Evolutionary conservation across 2,888 invertebrate species (phyloP), one percentile per base, ranked within the genome.

Genomic region (Laothoe populi): DNA sequence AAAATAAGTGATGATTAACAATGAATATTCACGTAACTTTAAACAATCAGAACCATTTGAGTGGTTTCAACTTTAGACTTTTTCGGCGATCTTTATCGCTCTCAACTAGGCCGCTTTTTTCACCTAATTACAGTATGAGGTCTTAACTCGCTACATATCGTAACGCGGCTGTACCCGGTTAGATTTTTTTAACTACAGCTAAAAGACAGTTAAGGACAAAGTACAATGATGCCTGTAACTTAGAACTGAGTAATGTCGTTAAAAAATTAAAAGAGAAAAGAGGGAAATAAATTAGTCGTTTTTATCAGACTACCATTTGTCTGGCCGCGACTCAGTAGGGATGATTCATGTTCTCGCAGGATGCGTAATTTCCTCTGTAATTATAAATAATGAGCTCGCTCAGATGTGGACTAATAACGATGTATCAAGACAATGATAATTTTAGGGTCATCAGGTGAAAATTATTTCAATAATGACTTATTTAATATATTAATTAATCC

Each of bases 311-410:
- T 19, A 16, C 35, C 35, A 53, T 53, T 35, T 35, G 35, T 53
- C 53, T 53, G 53, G 31, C 61, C 59, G 65, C 49, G 74, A 74
- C 76, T 78, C 70, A 66, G 79, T 83, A 83, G 82, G 71, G 75
- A 82, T 86, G 87, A 86, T 87, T 82, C 83, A 87, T 84, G 81
- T 73, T 72, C 71, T 70, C 69, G 77, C 74, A 75, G 74, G 72
- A 66, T 68, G 71, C 69, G 71, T 71, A 73, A 67, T 66, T 73
- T 75, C 77, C 70, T 73, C 75, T 73, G 83, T 86, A 83, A 88
- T 87, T 87, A 87, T 84, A 86, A 86, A 85, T 87, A 86, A 88
- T 88, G 79, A 86, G 84, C 19, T 19, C n/a, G 44, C 46, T 23
- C 53, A 16, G 35, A 49, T 31, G 19, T 35, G 53, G 4, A 5